Conservation (phyloP, 2,797 vertebrate genomes). For the Sebastes hubbsi region DNA sequence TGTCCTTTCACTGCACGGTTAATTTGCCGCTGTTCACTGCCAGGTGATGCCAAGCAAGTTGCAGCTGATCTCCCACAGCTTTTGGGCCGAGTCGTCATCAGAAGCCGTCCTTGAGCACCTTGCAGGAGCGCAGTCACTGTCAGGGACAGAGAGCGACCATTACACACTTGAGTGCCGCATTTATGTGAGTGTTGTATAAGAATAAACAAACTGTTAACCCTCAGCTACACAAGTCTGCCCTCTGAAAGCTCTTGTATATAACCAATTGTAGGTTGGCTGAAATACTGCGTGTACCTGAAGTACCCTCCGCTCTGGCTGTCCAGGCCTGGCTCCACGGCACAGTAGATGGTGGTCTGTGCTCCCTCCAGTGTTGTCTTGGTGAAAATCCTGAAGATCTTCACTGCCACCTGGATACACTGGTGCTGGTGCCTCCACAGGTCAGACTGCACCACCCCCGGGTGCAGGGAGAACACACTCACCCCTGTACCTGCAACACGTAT, state of each 20-base stretch:
- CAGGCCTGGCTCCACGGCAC: constrained; percentile 79
- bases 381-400: constrained; percentile 80
- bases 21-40: constrained; percentile 62
- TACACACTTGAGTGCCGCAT: background rate
- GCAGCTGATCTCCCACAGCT: constrained; percentile 84
- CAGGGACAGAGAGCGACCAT: constrained; percentile 10
- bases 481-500: constrained; percentile 62
- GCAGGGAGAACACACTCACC: constrained; percentile 81
- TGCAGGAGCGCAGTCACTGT: constrained; percentile 79
- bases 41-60: constrained; percentile 80
- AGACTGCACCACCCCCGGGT: constrained; percentile 85
- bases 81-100: constrained; percentile 79
- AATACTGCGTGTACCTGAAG: constrained; percentile 77
- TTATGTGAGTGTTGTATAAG: background rate
- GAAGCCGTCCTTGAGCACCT: constrained; percentile 73
- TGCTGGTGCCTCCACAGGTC: constrained; percentile 84
- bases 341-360: constrained; percentile 85
- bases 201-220: background rate
- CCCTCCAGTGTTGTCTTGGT: constrained; percentile 83
- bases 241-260: background rate
- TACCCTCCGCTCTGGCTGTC: constrained; percentile 81
- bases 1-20: background rate
- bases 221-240: background rate
- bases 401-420: constrained; percentile 75
- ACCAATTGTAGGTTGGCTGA: background rate